Base-by-base conservation (phyloP, 2,797 vertebrate species). In the Syndactyla subalaris region DNA sequence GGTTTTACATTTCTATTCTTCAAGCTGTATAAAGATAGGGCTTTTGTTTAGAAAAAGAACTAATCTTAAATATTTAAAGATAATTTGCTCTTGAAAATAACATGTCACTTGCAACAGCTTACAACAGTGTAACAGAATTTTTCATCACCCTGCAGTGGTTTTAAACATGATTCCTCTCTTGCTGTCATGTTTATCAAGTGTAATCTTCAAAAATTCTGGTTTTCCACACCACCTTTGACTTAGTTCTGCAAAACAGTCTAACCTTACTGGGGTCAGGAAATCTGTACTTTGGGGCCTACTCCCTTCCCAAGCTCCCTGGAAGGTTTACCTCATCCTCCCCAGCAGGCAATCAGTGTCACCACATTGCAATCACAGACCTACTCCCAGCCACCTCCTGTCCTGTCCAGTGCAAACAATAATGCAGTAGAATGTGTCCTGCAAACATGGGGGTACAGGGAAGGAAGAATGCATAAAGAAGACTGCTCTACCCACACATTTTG, bases 311-410 rank as follows among this genome's bases (percentile, higher is more conserved):
- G 36, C 10, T 77, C n/a, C 49, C 62, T 41, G 49, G n/a, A 54
- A 93, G 54, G 70, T 94, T 94, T 93, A 95, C 94, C 85, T 81
- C 79, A 81, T 88, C 30, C 88, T 95, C 45, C 30, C 62, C 62
- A 55, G 24, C 18, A 63, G 12, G 57, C 23, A 81, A 63, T 32
- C 39, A 43, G 12, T 1, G 7, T 22, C 48, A 70, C 49, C 49
- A 46, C 29, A 18, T 0, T 9, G 48, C 32, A 80, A 38, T 45
- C 54, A 75, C 73, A 70, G 73, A 51, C 17, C 27, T n/a, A 9
- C 15, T 7, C 38, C 18, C 48, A 77, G 36, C 16, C 43, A 62
- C 46, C 26, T 72, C 55, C 73, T 27, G 21, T 70, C 55, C 73
- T 27, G 21, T 4, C 20, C 70, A 62, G 68, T 2, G 12, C 34